Evolutionary conservation across 2,797 vertebrate species (phyloP).

Genomic region (Neoniphon sammara): DNA sequence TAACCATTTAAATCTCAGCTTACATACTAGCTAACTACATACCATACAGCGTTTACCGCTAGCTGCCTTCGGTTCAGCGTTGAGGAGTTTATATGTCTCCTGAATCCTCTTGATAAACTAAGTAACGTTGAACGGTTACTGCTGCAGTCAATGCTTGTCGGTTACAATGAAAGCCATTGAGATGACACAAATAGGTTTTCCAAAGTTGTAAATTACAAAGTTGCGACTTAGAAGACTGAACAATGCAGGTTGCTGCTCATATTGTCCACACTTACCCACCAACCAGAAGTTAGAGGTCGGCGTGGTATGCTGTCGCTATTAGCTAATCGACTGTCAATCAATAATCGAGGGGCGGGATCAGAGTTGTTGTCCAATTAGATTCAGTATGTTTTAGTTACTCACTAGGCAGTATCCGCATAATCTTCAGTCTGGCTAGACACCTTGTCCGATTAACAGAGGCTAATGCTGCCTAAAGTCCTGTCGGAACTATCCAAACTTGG

Average conservation of each 20-base stretch:
- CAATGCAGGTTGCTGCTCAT: slow-evolving; percentile 68
- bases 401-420: neutral
- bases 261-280: slow-evolving; percentile 44
- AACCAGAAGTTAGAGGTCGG: slow-evolving; percentile 60
- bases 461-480: slow-evolving; percentile 38
- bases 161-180: neutral
- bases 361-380: slow-evolving; percentile 54
- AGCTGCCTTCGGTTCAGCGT: slow-evolving; percentile 12
- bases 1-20: slow-evolving; percentile 74
- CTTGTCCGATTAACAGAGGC: slow-evolving; percentile 40
- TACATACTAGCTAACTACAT: slow-evolving; percentile 12
- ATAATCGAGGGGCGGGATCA: fast-evolving
- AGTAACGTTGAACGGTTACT: too few relatives aligned
- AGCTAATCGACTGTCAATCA: slow-evolving; percentile 35
- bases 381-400: neutral
- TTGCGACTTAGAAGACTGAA: slow-evolving; percentile 55
- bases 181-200: slow-evolving; percentile 5
- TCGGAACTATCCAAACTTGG: slow-evolving; percentile 7
- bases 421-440: slow-evolving; percentile 28
- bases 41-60: slow-evolving; percentile 33
- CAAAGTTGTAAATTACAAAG: slow-evolving; percentile 49
- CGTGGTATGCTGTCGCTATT: slow-evolving; percentile 8
- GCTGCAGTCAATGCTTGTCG: neutral
- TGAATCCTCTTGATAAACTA: neutral
- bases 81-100: too few relatives aligned